Conservation (phyloP, 2,888 invertebrate genomes). For the Barypeithes pellucidus region DNA sequence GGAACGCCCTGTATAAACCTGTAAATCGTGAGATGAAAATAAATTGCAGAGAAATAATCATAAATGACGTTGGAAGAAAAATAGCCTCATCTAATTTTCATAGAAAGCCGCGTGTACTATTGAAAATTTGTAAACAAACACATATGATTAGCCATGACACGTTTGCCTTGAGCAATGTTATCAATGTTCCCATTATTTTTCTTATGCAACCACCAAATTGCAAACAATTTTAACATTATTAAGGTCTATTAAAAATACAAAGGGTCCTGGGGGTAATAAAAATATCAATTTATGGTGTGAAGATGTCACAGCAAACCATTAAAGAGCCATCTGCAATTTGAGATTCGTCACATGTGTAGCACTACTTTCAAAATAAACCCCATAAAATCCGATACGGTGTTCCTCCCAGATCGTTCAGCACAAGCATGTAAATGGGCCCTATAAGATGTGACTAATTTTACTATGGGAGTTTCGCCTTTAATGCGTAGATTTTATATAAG, state of each 20-base stretch:
- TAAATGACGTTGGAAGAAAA: no score
- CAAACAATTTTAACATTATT: not conserved
- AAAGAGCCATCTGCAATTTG: constrained; percentile 47
- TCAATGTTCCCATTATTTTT: no score
- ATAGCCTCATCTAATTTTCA: no score
- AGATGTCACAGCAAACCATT: constrained; percentile 52
- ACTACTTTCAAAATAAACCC: constrained; percentile 53
- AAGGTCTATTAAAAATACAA: not conserved
- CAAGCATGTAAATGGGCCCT: constrained; percentile 62
- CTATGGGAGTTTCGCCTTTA: constrained; percentile 37
- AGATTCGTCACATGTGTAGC: constrained; percentile 50
- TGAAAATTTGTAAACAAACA: no score
- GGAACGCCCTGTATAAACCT: no score
- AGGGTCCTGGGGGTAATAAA: constrained; percentile 42
- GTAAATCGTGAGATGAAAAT: no score
- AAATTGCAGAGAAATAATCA: no score
- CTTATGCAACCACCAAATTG: no score
- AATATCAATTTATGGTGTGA: constrained; percentile 55
- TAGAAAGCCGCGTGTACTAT: no score
- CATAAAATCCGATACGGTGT: constrained; percentile 50
- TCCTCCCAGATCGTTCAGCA: constrained; percentile 48
- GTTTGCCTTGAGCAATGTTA: no score
- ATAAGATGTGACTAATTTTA: constrained; percentile 45
- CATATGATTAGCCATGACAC: no score
- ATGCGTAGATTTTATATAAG: not conserved